Evolutionary conservation across 1,140 invertebrate genomes (phyloP).

Genomic region (Hypsibius dujardini): DNA sequence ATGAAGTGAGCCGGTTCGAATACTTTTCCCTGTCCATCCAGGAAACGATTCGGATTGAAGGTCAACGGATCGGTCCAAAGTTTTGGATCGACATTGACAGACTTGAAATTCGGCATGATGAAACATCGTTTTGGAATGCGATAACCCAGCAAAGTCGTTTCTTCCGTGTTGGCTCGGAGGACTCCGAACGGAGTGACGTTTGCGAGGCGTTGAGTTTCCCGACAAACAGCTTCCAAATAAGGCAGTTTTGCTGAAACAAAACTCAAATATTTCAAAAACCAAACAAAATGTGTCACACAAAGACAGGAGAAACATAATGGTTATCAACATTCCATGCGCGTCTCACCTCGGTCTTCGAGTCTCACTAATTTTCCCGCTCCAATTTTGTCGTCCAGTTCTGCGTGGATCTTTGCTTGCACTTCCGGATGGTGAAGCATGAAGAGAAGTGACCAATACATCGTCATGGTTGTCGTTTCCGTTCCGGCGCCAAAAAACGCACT

Average conservation of each 20-base stretch:
- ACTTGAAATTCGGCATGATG: constrained; percentile 61
- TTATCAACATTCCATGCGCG: too few relatives aligned
- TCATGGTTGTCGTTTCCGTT: constrained; percentile 27
- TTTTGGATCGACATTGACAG: constrained; percentile 54
- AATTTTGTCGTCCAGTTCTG: constrained; percentile 29
- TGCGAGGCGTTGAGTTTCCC: constrained; percentile 56
- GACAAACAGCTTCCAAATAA: constrained; percentile 45
- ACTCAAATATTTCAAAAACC: too few relatives aligned
- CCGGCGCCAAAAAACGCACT: constrained; percentile 28
- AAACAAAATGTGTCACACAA: too few relatives aligned
- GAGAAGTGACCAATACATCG: constrained; percentile 25
- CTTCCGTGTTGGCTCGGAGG: constrained; percentile 53
- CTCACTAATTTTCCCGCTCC: constrained; percentile 22
- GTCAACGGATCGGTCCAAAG: constrained; percentile 46
- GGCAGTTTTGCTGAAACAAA: constrained; percentile 24
- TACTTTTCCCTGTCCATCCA: constrained; percentile 45
- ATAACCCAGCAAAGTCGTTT: constrained; percentile 33
- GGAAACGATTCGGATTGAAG: constrained; percentile 53
- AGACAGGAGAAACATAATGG: too few relatives aligned
- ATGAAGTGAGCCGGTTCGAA: constrained; percentile 50
- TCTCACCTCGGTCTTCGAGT: constrained; percentile 16
- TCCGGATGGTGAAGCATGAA: constrained; percentile 26
- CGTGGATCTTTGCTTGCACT: constrained; percentile 28
- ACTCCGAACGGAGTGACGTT: constrained; percentile 58
- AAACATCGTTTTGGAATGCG: constrained; percentile 42